A percentile compares a stretch with the other conserved stretches of the same genome.
Conservation (phyloP, 2,888 invertebrate species). For the Tyria jacobaeae region DNA sequence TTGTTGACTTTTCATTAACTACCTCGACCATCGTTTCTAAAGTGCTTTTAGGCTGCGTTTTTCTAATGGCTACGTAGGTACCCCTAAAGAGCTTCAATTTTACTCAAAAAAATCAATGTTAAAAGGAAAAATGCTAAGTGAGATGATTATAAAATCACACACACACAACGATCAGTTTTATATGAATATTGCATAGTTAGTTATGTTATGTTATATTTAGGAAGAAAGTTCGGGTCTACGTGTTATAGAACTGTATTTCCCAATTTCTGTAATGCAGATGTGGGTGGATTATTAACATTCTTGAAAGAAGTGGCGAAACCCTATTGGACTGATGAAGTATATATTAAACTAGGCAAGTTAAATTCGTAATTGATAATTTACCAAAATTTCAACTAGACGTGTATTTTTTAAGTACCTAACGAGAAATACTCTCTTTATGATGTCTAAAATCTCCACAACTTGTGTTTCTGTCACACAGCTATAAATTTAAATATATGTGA, state of each 20-base stretch:
- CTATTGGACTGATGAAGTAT: conserved; percentile 61
- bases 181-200: conserved; percentile 33
- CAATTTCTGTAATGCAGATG: conserved; percentile 35
- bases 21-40: too few species aligned
- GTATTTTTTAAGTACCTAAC: conserved; percentile 31
- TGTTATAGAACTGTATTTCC: conserved; percentile 48
- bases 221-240: conserved; percentile 49
- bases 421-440: background rate
- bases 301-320: conserved; percentile 53
- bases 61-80: too few species aligned
- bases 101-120: too few species aligned
- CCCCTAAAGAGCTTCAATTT: too few species aligned
- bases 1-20: too few species aligned
- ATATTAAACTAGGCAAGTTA: conserved; percentile 60
- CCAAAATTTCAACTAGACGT: conserved; percentile 46
- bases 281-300: conserved; percentile 65
- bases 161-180: too few species aligned
- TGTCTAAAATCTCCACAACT: background rate
- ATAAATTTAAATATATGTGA: too few species aligned
- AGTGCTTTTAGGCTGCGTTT: too few species aligned
- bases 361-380: conserved; percentile 66
- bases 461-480: too few species aligned
- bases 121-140: too few species aligned
- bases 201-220: too few species aligned
- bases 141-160: too few species aligned